These are phyloP conservation scores for Crypturellus tataupa DNA, from an alignment of 2,797 vertebrate species.

Conservation along the genomic window DNA sequence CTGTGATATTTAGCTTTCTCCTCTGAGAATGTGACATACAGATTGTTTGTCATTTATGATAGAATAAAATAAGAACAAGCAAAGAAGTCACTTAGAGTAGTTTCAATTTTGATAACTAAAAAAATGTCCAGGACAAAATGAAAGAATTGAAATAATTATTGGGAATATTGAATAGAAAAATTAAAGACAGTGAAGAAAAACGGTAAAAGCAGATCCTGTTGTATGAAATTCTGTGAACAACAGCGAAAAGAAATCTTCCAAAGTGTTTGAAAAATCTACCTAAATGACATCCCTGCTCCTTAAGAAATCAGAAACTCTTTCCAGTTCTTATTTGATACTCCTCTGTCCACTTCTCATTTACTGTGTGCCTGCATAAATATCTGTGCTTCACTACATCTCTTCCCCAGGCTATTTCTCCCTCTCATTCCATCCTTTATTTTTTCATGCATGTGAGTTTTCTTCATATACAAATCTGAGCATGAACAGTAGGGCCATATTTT, in stretches of 20 bases:
- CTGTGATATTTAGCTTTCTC: not conserved
- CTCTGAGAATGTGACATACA: not conserved
- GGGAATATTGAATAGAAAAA: not conserved
- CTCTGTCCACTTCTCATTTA: not conserved
- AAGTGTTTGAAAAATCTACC: not conserved
- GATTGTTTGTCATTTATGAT: not conserved
- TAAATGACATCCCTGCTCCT: too few relatives aligned
- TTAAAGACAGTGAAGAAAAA: not conserved
- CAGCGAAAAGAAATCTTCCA: not conserved
- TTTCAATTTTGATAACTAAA: constrained; percentile 8
- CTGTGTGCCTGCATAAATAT: not conserved
- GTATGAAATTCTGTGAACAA: not conserved
- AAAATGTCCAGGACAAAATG: not conserved
- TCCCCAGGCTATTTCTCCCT: not conserved
- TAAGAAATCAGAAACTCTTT: not conserved
- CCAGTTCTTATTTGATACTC: not conserved
- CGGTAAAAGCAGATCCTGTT: not conserved
- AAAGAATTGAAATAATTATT: not conserved
- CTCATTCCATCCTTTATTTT: not conserved
- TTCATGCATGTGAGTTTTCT: not conserved
- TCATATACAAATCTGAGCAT: not conserved
- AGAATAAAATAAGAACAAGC: constrained; percentile 4
- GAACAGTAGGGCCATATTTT: not conserved
- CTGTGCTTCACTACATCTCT: not conserved
- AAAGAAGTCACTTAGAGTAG: not conserved